Percentiles rank a stretch among this genome's conserved stretches.
These are phyloP conservation scores for Rhegmatorhina hoffmannsi DNA, from an alignment of 2,113 vertebrate genomes.

Conservation along the genomic window DNA sequence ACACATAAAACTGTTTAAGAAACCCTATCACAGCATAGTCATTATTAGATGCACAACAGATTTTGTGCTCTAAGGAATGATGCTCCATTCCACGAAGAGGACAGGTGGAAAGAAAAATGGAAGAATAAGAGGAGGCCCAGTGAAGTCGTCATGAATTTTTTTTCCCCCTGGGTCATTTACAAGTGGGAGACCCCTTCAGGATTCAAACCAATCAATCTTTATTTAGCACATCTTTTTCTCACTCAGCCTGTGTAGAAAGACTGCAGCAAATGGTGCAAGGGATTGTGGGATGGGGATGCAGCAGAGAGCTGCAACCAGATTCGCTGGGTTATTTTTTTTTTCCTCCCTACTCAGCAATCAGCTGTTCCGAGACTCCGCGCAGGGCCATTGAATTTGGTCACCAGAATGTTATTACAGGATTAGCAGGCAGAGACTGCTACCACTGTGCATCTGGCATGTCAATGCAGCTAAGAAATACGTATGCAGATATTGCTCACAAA, in stretches of 20 bases:
- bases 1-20: constrained; percentile 47
- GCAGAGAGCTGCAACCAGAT: constrained; percentile 80
- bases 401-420: constrained; percentile 52
- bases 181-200: constrained; percentile 72
- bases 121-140: constrained; percentile 72
- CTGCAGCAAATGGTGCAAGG: constrained; percentile 86
- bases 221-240: constrained; percentile 78
- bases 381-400: constrained; percentile 61
- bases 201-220: constrained; percentile 75
- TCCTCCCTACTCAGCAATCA: constrained; percentile 80
- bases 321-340: constrained; percentile 69
- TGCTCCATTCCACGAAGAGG: constrained; percentile 67
- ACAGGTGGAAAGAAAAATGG: constrained; percentile 72
- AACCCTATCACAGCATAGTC: constrained; percentile 69
- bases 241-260: constrained; percentile 81
- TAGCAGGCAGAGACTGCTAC: constrained; percentile 25
- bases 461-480: neutral
- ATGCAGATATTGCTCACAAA: neutral
- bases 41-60: constrained; percentile 66
- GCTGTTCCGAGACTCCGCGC: constrained; percentile 67
- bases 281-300: constrained; percentile 86
- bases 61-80: constrained; percentile 68
- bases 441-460: neutral
- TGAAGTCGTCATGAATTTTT: constrained; percentile 69
- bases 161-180: constrained; percentile 69